Evolutionary conservation across 2,113 vertebrate genomes (phyloP).

Genomic region (Prinia subflava): DNA sequence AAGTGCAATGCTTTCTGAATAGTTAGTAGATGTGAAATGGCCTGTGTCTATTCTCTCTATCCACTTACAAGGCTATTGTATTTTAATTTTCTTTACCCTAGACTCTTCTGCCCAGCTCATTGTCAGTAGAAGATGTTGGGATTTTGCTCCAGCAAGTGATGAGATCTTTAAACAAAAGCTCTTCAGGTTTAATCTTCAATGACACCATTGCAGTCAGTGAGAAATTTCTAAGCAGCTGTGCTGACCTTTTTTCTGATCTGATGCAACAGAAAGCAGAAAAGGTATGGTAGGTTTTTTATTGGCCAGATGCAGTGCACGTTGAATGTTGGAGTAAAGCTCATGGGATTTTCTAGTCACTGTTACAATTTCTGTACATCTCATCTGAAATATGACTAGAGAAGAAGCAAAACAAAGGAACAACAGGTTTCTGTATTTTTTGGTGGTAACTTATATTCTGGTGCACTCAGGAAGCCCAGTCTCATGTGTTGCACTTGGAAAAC

Average conservation of each 20-base stretch:
- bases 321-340: neutral
- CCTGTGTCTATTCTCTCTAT: neutral
- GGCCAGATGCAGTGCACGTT: accelerated
- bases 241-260: conserved; percentile 78
- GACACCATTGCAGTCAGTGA: conserved; percentile 88
- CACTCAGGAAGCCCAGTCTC: neutral
- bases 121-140: conserved; percentile 84
- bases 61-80: neutral
- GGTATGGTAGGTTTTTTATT: conserved; percentile 64
- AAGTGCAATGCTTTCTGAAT: neutral
- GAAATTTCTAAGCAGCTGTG: conserved; percentile 87
- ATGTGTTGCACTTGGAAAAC: neutral
- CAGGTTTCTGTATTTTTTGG: neutral
- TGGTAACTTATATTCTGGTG: neutral
- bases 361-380: neutral
- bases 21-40: neutral
- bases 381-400: neutral
- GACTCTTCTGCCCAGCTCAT: conserved; percentile 89
- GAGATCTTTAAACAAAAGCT: conserved; percentile 80
- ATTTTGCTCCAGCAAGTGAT: conserved; percentile 90
- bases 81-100: conserved; percentile 51
- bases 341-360: neutral
- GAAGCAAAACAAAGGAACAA: neutral
- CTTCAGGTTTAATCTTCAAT: conserved; percentile 77
- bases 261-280: conserved; percentile 94